A percentile compares a stretch with the other conserved stretches of the same genome.
Evolutionary conservation across 2,797 vertebrate species (phyloP).

Genomic region (Eulemur coronatus): DNA sequence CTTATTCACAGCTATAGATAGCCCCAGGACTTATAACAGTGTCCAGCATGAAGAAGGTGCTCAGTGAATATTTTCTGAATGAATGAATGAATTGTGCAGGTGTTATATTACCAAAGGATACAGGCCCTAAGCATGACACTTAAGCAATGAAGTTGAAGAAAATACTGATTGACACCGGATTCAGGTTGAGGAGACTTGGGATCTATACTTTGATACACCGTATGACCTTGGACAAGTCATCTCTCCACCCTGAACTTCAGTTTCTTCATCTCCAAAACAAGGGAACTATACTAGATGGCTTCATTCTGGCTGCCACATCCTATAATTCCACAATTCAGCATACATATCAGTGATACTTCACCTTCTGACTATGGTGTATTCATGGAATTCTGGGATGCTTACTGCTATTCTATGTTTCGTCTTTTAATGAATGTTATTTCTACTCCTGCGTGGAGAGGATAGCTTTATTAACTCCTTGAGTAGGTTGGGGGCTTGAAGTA

Average conservation of each 20-base stretch:
- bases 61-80: slow-evolving; percentile 26
- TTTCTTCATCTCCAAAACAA: slow-evolving; percentile 25
- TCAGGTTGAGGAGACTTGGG: slow-evolving; percentile 17
- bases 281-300: background rate
- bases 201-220: background rate
- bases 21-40: background rate
- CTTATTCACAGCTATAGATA: background rate
- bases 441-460: background rate
- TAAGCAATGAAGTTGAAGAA: background rate
- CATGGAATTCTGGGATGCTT: background rate
- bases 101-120: background rate
- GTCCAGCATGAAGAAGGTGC: background rate
- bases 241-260: background rate
- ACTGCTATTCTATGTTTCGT: background rate
- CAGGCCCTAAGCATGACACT: background rate
- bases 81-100: background rate
- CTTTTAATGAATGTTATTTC: slow-evolving; percentile 12
- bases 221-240: background rate
- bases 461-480: background rate
- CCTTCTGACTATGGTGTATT: background rate
- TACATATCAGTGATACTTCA: background rate
- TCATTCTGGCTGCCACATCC: background rate
- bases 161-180: background rate
- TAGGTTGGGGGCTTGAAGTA: background rate
- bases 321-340: background rate